Percentiles rank a stretch among this genome's conserved stretches.
These are phyloP conservation scores for Melinaea marsaeus DNA, from an alignment of 2,888 invertebrate genomes.

Conservation along the genomic window DNA sequence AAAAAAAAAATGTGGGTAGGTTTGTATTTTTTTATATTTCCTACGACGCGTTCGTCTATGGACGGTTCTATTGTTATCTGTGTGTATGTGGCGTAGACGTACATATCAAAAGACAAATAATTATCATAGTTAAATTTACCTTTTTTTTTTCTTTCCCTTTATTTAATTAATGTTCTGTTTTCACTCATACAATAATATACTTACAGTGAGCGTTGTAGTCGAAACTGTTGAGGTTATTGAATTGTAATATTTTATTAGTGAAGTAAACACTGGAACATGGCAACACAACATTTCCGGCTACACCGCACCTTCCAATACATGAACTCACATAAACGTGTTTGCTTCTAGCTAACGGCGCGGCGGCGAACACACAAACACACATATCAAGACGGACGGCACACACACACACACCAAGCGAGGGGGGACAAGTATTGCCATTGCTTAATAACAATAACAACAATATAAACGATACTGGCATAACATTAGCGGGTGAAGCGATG, in stretches of 20 bases:
- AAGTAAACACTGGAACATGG: not conserved
- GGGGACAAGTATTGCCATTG: conserved; percentile 53
- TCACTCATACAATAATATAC: conserved; percentile 22
- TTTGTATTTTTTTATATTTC: conserved; percentile 18
- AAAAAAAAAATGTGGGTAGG: conserved; percentile 12
- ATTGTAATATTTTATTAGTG: not conserved
- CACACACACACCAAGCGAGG: conserved; percentile 68
- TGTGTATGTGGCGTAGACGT: conserved; percentile 40
- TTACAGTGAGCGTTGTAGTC: conserved; percentile 26
- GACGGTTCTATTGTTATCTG: conserved; percentile 19
- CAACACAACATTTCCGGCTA: conserved; percentile 28
- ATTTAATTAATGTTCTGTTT: conserved; percentile 22
- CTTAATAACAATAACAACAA: conserved; percentile 36
- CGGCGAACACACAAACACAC: conserved; percentile 71
- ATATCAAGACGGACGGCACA: conserved; percentile 76
- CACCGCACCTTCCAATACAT: conserved; percentile 41
- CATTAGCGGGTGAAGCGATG: conserved; percentile 39
- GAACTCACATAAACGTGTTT: conserved; percentile 68
- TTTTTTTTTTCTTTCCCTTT: conserved; percentile 18
- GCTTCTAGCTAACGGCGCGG: conserved; percentile 75
- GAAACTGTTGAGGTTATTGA: conserved; percentile 18
- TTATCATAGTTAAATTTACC: conserved; percentile 33
- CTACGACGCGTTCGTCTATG: conserved; percentile 7
- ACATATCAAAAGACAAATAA: conserved; percentile 76
- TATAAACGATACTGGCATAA: conserved; percentile 27